Evolutionary conservation across 2,888 invertebrate genomes (phyloP).

Genomic region (Hirtodrosophila duncani): DNA sequence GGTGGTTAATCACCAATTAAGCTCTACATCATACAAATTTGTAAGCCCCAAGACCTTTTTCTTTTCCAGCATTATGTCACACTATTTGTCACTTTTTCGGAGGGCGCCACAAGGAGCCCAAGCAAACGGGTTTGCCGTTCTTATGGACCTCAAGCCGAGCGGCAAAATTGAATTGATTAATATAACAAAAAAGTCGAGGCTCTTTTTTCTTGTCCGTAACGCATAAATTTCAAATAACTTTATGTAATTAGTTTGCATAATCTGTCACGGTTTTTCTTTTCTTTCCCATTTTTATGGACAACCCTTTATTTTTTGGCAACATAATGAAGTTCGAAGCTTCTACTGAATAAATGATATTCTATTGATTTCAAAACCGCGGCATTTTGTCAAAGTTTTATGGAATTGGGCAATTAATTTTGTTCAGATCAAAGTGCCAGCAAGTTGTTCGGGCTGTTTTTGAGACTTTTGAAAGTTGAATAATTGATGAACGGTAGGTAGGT

Average conservation of each 20-base stretch:
- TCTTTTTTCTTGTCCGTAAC: constrained; percentile 18
- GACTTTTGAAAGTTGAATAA: constrained; percentile 1
- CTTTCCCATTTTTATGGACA: constrained; percentile 20
- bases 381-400: constrained; percentile 50
- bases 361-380: constrained; percentile 48
- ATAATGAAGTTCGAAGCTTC: constrained; percentile 43
- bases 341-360: constrained; percentile 69
- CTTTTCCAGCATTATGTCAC: constrained; percentile 56
- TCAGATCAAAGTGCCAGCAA: constrained; percentile 37
- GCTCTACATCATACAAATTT: constrained; percentile 76
- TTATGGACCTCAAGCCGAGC: constrained; percentile 43
- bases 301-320: constrained; percentile 33
- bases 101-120: constrained; percentile 33
- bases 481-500: constrained; percentile 3
- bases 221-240: constrained; percentile 69
- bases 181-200: constrained; percentile 42
- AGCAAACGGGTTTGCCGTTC: constrained; percentile 35
- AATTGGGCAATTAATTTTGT: constrained; percentile 37
- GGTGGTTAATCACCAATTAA: constrained; percentile 78
- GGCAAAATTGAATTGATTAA: constrained; percentile 65
- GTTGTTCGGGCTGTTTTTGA: constrained; percentile 15
- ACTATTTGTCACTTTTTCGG: constrained; percentile 60
- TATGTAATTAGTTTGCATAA: constrained; percentile 71
- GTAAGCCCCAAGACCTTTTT: constrained; percentile 57
- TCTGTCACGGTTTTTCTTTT: constrained; percentile 59